Base-by-base conservation (phyloP, 2,113 vertebrate species). In the Anthoscopus minutus region DNA sequence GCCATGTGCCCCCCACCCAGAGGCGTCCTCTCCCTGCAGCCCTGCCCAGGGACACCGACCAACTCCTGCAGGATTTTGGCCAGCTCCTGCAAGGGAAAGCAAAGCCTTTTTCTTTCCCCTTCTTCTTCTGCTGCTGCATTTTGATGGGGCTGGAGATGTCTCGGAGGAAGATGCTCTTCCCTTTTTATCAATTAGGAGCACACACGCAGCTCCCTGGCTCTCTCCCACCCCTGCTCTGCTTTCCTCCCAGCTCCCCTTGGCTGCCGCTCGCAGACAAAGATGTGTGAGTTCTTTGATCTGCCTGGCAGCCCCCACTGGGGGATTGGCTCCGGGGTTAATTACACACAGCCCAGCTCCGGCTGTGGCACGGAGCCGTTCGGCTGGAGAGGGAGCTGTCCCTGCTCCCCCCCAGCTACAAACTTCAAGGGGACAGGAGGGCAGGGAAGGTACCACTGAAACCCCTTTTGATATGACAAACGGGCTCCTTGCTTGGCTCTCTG, bases 401-500 rank as follows among this genome's bases (percentile, higher is more conserved):
- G 89, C 93, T 94, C 51, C 81, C 62, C 56, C 33, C 81, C 90
- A 92, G 94, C 93, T 91, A 84, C 91, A 88, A 92, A 94, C 95
- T 97, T 97, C 96, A 97, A 97, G 97, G 94, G 95, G 96, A 97
- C 97, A 95, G 96, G 86, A 94, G 92, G 96, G 86, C 88, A 91
- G 42, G 91, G 96, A 96, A 97, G 96, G 87, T 91, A 96, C 93
- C 88, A 44, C 88, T 96, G 96, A 96, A 97, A 96, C 93, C 93
- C 94, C 97, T 97, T 98, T 97, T 97, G 97, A 97, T 97, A 94
- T 97, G 95, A 96, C 96, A 97, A 97, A 97, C 89, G 93, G 94
- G 96, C 88, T 95, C 84, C 94, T 96, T 93, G 94, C 97, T 91
- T 97, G 93, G 91, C 95, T 94, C 95, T 96, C 94, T 97, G 95